Evolutionary conservation across 35 echinoderm and acorn worm genomes (phyloP).

Genomic region (Antedon bifida): DNA sequence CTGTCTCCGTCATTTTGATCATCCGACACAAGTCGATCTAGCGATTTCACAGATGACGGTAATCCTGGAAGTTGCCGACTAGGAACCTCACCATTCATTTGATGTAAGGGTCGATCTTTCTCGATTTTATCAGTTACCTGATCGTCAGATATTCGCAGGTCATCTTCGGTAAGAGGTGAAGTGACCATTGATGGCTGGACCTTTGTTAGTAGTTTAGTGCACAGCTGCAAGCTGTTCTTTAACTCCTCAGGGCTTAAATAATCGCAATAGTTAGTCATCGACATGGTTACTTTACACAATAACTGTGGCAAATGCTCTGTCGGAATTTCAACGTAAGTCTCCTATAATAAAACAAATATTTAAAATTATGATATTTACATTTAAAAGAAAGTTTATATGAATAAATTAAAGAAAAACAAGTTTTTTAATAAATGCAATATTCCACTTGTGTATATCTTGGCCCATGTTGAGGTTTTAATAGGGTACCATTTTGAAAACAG

Average conservation of each 20-base stretch:
- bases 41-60: background rate
- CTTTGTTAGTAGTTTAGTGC: slow-evolving; percentile 85
- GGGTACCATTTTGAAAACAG: too few relatives aligned
- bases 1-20: background rate
- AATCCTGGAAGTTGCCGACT: background rate
- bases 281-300: slow-evolving; percentile 84
- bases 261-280: slow-evolving; percentile 67
- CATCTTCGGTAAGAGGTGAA: background rate
- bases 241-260: slow-evolving; percentile 54
- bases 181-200: slow-evolving; percentile 93
- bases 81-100: background rate
- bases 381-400: too few relatives aligned
- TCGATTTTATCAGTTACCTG: background rate
- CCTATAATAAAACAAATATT: slow-evolving; percentile 37
- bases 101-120: background rate
- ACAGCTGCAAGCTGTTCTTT: slow-evolving; percentile 59
- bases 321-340: slow-evolving; percentile 80
- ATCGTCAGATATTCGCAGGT: background rate
- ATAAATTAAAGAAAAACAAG: too few relatives aligned
- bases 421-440: too few relatives aligned
- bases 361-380: background rate
- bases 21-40: background rate
- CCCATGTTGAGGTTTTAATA: too few relatives aligned
- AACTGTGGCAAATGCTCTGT: slow-evolving; percentile 86
- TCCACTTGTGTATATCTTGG: too few relatives aligned